A percentile compares a stretch with the other conserved stretches of the same genome.
Evolutionary conservation across 2,797 vertebrate genomes (phyloP).

Genomic region (Silurus aristotelis): DNA sequence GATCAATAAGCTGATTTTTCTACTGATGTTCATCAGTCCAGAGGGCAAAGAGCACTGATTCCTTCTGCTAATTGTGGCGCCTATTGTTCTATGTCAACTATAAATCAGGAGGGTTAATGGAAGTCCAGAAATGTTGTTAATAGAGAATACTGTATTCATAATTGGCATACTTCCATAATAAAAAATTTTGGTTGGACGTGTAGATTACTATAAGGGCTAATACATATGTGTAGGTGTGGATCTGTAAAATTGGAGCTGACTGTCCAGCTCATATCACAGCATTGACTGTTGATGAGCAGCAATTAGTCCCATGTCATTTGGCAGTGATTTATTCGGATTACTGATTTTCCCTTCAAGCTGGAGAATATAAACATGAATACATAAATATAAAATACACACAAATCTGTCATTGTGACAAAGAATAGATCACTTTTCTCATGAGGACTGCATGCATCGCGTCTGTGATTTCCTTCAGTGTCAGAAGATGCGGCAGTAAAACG

Average conservation of each 20-base stretch:
- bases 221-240: neutral
- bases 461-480: neutral
- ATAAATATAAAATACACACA: neutral
- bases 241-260: neutral
- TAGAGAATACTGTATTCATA: slow-evolving; percentile 41
- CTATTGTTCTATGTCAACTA: slow-evolving; percentile 56
- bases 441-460: neutral
- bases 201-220: neutral
- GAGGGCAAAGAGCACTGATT: slow-evolving; percentile 50
- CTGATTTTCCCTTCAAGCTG: slow-evolving; percentile 3
- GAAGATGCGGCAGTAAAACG: neutral
- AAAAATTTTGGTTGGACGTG: too few species aligned
- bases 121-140: slow-evolving; percentile 1
- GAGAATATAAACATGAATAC: neutral
- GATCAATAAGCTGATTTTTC: slow-evolving; percentile 75
- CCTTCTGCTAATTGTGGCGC: slow-evolving; percentile 4
- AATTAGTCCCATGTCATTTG: neutral
- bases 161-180: slow-evolving; percentile 5
- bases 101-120: neutral
- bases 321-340: neutral
- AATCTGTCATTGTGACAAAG: neutral
- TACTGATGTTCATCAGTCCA: slow-evolving; percentile 64
- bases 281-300: neutral
- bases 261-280: neutral
- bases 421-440: neutral